Conservation (phyloP, 2,113 vertebrate species). For the Aegotheles bennettii region DNA sequence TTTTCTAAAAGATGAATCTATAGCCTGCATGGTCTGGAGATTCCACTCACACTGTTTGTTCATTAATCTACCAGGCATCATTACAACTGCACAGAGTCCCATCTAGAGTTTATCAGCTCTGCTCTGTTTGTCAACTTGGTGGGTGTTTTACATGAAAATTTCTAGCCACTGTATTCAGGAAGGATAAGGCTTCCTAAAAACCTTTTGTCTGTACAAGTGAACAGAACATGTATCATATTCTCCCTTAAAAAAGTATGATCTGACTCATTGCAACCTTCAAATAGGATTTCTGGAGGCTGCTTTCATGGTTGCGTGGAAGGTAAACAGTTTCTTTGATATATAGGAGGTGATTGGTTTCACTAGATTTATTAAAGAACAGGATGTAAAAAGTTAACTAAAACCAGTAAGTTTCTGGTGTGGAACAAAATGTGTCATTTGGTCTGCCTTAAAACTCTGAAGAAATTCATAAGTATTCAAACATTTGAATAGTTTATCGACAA, state of each 20-base stretch:
- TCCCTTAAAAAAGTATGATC: background rate
- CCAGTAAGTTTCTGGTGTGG: background rate
- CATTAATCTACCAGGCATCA: background rate
- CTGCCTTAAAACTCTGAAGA: background rate
- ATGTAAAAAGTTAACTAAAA: background rate
- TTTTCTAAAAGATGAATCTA: background rate
- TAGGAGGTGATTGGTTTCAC: background rate
- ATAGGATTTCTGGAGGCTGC: background rate
- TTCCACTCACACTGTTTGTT: background rate
- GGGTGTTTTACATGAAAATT: background rate
- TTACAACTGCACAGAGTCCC: background rate
- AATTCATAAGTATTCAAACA: too few relatives aligned
- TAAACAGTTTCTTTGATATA: background rate
- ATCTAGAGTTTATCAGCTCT: background rate
- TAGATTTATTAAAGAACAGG: background rate
- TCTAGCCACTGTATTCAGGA: background rate
- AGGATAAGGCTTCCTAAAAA: background rate
- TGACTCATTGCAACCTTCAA: background rate
- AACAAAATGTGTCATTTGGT: background rate
- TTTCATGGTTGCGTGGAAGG: background rate
- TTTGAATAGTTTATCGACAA: background rate
- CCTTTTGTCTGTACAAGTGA: background rate
- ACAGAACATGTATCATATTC: background rate
- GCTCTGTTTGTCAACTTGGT: background rate
- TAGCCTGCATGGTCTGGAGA: fast-evolving